Conservation (phyloP, 2,797 vertebrate species). For the Martes flavigula region DNA sequence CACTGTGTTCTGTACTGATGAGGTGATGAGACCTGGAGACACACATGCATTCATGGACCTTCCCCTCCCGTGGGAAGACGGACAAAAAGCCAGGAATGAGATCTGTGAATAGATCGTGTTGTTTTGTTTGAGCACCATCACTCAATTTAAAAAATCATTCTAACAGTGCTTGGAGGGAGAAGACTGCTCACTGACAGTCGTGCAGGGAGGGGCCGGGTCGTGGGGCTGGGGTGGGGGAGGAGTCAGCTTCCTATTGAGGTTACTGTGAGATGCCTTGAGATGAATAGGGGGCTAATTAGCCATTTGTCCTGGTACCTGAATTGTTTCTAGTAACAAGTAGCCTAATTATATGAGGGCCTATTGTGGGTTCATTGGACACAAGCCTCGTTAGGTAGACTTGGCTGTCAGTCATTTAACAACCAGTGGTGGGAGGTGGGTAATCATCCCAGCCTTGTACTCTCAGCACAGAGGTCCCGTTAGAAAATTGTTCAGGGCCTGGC, state of each 20-base stretch:
- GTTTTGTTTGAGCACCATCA: neutral
- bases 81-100: neutral
- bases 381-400: neutral
- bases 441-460: neutral
- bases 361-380: neutral
- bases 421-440: neutral
- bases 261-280: neutral
- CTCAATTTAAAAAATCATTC: neutral
- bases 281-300: neutral
- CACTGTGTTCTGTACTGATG: neutral
- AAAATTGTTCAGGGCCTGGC: neutral
- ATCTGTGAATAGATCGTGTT: neutral
- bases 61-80: neutral
- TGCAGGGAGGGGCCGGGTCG: neutral
- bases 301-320: neutral
- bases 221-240: neutral
- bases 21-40: neutral
- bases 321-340: neutral
- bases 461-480: neutral
- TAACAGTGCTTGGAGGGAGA: neutral
- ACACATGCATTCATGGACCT: neutral
- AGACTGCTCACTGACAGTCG: neutral
- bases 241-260: neutral
- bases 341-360: neutral
- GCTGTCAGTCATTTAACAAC: neutral